Percentiles rank a stretch among this genome's conserved stretches.
These are phyloP conservation scores for Dromococcyx pavoninus DNA, from an alignment of 2,797 vertebrate genomes.

Conservation along the genomic window DNA sequence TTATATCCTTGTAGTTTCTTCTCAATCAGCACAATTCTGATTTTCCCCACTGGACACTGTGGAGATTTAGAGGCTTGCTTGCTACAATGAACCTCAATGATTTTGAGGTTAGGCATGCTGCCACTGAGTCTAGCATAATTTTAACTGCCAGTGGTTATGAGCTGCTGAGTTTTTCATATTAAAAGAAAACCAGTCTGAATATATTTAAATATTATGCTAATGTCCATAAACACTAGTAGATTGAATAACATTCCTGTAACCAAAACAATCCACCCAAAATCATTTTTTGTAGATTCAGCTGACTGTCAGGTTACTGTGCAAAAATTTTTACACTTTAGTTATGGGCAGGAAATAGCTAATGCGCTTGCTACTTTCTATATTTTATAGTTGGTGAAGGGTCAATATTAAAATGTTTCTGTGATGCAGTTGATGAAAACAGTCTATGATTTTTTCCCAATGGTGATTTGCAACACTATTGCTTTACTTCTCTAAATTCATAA, in stretches of 20 bases:
- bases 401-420: constrained; percentile 6
- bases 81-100: constrained; percentile 44
- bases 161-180: constrained; percentile 52
- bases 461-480: background rate
- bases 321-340: background rate
- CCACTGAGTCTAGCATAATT: constrained; percentile 34
- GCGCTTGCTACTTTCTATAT: background rate
- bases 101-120: constrained; percentile 47
- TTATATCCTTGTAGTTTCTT: constrained; percentile 41
- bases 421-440: background rate
- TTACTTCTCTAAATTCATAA: constrained; percentile 12
- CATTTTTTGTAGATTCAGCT: background rate
- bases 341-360: constrained; percentile 18
- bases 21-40: constrained; percentile 49
- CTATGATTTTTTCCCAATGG: background rate
- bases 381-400: background rate
- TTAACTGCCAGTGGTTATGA: constrained; percentile 43
- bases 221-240: background rate
- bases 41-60: constrained; percentile 6
- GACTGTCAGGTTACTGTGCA: background rate
- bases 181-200: constrained; percentile 11
- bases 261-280: background rate
- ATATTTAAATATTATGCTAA: constrained; percentile 10
- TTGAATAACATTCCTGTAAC: background rate
- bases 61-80: constrained; percentile 41